Conservation (phyloP, 2,888 invertebrate genomes). For the Eupithecia exiguata region DNA sequence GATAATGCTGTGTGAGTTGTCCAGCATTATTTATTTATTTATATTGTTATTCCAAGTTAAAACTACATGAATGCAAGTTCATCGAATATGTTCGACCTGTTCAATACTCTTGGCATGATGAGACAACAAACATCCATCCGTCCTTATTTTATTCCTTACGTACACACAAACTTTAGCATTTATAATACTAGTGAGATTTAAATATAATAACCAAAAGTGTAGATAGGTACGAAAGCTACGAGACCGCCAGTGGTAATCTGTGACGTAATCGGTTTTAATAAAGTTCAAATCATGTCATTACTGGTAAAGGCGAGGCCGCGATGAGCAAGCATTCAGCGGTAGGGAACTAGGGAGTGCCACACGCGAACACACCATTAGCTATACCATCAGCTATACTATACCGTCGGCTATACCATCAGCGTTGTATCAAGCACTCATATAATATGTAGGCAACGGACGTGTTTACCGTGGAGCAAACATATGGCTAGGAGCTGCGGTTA, state of each 20-base stretch:
- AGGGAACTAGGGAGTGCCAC: slow-evolving; percentile 62
- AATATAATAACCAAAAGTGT: not conserved
- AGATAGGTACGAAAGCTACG: not conserved
- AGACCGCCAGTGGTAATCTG: slow-evolving; percentile 25
- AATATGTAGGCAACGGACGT: slow-evolving; percentile 74
- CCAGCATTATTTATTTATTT: too few species aligned
- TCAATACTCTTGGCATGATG: not conserved
- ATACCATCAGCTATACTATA: slow-evolving; percentile 48
- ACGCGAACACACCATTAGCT: slow-evolving; percentile 76
- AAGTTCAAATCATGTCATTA: slow-evolving; percentile 45
- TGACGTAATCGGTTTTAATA: slow-evolving; percentile 47
- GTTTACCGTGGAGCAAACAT: slow-evolving; percentile 52
- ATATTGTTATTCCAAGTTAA: not conserved
- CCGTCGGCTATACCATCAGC: slow-evolving; percentile 22
- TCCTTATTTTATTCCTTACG: too few species aligned
- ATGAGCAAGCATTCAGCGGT: slow-evolving; percentile 45
- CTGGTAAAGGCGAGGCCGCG: slow-evolving; percentile 56
- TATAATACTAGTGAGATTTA: not conserved
- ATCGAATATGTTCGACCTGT: too few species aligned
- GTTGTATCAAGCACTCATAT: slow-evolving; percentile 72
- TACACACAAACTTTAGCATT: not conserved
- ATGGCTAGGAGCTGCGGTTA: slow-evolving; percentile 3
- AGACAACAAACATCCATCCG: not conserved
- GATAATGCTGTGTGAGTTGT: too few species aligned
- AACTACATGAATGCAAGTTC: not conserved